Percentiles rank a stretch among this genome's conserved stretches.
Evolutionary conservation across 2,888 invertebrate genomes (phyloP).

Genomic region (Limulus polyphemus): DNA sequence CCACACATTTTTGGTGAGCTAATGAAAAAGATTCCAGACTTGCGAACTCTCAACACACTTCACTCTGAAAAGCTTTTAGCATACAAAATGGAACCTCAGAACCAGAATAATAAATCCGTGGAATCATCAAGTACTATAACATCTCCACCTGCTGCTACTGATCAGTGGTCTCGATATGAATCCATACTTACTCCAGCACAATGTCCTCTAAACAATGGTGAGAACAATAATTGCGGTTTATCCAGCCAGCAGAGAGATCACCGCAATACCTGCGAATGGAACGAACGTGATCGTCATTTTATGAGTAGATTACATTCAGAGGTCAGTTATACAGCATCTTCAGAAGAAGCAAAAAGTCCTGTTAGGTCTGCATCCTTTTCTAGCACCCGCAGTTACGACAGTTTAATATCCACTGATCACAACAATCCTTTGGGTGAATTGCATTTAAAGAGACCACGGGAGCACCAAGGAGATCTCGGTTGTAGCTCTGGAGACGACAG

Average conservation of each 20-base stretch:
- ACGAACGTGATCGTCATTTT: no score
- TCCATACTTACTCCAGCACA: conserved; percentile 7
- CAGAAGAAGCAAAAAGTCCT: conserved; percentile 66
- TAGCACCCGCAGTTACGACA: conserved; percentile 39
- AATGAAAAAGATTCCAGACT: conserved; percentile 86
- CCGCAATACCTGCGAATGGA: conserved; percentile 25
- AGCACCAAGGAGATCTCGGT: conserved; percentile 35
- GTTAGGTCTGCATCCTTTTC: conserved; percentile 60
- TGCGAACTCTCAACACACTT: conserved; percentile 84
- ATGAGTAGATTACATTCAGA: conserved; percentile 14
- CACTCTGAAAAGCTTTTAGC: conserved; percentile 92
- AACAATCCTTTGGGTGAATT: no score
- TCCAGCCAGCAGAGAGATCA: no score
- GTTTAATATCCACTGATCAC: conserved; percentile 10
- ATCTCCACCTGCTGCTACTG: background rate
- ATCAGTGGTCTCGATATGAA: conserved; percentile 15
- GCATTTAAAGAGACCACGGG: conserved; percentile 6
- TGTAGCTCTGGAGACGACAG: conserved; percentile 53
- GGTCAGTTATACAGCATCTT: conserved; percentile 35
- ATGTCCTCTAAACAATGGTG: conserved; percentile 7
- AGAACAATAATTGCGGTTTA: conserved; percentile 10
- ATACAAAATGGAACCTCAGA: conserved; percentile 55
- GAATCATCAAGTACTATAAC: conserved; percentile 6
- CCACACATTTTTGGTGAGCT: conserved; percentile 51
- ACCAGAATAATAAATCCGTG: conserved; percentile 10